Conservation (phyloP, 2,113 vertebrate genomes). For the Malurus cyaneus region DNA sequence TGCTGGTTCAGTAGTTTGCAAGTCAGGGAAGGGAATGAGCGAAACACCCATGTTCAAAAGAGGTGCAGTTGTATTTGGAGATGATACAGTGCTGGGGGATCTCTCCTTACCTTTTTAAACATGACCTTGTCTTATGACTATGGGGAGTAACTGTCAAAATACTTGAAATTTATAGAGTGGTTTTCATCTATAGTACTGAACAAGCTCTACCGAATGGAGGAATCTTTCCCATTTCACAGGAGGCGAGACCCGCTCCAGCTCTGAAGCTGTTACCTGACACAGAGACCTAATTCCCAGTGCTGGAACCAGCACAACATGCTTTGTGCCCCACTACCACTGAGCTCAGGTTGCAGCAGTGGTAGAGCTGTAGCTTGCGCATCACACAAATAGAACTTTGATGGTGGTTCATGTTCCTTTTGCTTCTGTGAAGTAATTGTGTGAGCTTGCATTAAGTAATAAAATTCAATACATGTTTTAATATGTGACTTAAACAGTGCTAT, state of each 20-base stretch:
- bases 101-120: neutral
- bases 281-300: neutral
- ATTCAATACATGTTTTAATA: neutral
- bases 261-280: neutral
- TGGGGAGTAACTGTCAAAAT: neutral
- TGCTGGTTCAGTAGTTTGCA: neutral
- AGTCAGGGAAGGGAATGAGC: neutral
- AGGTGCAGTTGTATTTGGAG: neutral
- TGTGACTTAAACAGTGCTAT: neutral
- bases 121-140: neutral
- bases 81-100: neutral
- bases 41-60: neutral
- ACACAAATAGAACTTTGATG: neutral
- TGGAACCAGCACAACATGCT: accelerated
- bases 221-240: neutral
- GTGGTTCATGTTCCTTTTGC: neutral
- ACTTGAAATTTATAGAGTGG: neutral
- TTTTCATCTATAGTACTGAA: neutral
- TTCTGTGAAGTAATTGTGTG: neutral
- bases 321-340: neutral
- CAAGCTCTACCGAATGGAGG: neutral
- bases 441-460: neutral
- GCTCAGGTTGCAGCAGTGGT: neutral
- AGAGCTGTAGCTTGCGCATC: neutral
- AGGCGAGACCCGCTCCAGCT: neutral